phyloP scores from a whole-genome alignment of 2,113 vertebrate genomes.

The Perca schrenkii region DNA sequence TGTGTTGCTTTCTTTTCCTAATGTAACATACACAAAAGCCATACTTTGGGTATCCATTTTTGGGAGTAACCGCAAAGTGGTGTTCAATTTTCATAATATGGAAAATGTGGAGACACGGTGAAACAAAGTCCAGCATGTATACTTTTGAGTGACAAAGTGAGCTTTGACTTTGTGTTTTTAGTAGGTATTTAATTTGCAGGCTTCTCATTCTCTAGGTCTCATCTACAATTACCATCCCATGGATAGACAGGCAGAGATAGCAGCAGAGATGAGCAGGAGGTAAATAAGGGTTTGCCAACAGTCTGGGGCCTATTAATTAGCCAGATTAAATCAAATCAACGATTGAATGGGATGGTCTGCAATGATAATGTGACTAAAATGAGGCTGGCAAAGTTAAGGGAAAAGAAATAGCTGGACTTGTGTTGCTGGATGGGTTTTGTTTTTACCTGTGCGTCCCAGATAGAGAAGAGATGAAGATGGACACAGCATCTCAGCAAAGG shows the following conservation, averaged over 20 bases:
- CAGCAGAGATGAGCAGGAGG: neutral
- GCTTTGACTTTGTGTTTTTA: conserved; percentile 12
- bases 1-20: neutral
- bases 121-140: conserved; percentile 22
- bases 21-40: conserved; percentile 6
- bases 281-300: conserved; percentile 23
- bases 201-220: neutral
- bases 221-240: conserved; percentile 7
- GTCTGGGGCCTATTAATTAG: neutral
- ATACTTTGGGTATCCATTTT: conserved; percentile 1
- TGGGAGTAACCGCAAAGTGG: neutral
- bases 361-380: neutral
- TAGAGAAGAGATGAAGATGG: conserved; percentile 96
- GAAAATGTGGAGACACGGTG: neutral
- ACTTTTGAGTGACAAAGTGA: conserved; percentile 8
- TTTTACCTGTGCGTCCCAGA: conserved; percentile 94
- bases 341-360: neutral
- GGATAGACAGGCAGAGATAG: neutral
- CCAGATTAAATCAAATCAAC: conserved; percentile 9
- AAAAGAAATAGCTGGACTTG: neutral
- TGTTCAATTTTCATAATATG: conserved; percentile 24
- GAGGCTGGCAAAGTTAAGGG: neutral
- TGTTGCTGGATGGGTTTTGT: neutral
- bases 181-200: neutral
- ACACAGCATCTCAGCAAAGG: conserved; percentile 94